phyloP scores from a whole-genome alignment of 2,888 invertebrate species.

The Dynastes hyllus region DNA sequence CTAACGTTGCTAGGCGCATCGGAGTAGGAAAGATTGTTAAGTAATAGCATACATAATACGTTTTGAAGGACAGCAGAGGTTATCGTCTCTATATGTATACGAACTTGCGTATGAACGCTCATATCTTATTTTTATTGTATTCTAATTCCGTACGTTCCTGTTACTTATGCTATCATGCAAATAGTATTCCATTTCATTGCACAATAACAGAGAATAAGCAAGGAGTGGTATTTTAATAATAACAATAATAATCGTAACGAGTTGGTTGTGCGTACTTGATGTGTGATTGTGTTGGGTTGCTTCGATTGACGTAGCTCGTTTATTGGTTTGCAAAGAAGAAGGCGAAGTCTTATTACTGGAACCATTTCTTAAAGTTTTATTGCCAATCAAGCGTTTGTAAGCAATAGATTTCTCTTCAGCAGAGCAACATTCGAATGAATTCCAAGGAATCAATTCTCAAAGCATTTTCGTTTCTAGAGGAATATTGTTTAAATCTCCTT shows the following conservation, averaged over 20 bases:
- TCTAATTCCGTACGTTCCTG: slow-evolving; percentile 2
- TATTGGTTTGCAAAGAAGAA: too few relatives aligned
- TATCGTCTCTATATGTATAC: slow-evolving; percentile 14
- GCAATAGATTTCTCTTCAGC: neutral
- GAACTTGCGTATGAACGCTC: too few relatives aligned
- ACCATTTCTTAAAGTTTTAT: neutral
- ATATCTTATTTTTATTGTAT: neutral
- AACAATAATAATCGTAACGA: neutral
- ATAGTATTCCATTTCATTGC: neutral
- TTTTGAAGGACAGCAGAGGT: slow-evolving; percentile 28
- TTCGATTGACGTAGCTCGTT: too few relatives aligned
- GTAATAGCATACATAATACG: slow-evolving; percentile 29
- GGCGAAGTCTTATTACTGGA: neutral
- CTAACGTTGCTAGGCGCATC: slow-evolving; percentile 14
- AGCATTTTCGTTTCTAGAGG: too few relatives aligned
- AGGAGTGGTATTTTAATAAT: slow-evolving; percentile 1
- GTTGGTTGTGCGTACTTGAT: neutral
- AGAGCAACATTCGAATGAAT: too few relatives aligned
- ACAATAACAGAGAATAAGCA: neutral
- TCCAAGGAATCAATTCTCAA: too few relatives aligned
- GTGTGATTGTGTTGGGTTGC: neutral
- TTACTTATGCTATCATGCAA: slow-evolving; percentile 6
- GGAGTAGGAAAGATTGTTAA: slow-evolving; percentile 17
- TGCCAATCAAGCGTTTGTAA: neutral
- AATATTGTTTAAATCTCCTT: too few relatives aligned